These are phyloP conservation scores for Zosterops japonicus DNA, from an alignment of 2,113 vertebrate genomes.

Conservation along the genomic window DNA sequence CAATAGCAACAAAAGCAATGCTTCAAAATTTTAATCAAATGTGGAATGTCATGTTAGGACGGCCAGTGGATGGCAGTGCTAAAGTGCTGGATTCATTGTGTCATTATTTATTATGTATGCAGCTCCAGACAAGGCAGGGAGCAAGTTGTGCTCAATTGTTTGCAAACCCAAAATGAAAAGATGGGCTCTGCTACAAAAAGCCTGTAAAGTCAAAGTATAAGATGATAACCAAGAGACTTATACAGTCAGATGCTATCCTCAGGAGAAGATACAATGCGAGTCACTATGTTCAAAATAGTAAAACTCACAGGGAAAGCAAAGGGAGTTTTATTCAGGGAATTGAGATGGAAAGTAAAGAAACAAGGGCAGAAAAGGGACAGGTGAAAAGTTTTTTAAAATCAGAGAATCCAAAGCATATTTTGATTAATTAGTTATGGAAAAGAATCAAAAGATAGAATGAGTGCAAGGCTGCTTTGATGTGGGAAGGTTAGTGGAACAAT, in stretches of 20 bases:
- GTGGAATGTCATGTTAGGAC: neutral
- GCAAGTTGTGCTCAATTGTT: neutral
- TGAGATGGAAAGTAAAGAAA: neutral
- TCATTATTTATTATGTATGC: neutral
- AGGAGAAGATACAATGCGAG: neutral
- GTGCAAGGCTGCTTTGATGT: neutral
- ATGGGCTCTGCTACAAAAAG: neutral
- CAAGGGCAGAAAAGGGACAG: neutral
- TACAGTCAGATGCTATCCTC: neutral
- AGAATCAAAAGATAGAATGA: neutral
- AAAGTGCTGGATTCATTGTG: neutral
- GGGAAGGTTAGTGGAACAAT: neutral
- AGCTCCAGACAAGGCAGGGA: neutral
- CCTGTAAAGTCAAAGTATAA: neutral
- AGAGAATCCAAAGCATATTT: neutral
- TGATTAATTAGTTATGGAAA: neutral
- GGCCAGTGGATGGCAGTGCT: slow-evolving; percentile 13
- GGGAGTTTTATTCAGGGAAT: neutral
- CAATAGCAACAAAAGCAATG: neutral
- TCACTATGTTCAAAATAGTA: neutral
- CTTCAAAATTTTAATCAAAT: neutral
- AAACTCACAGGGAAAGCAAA: neutral
- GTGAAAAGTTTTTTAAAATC: neutral
- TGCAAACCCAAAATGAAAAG: neutral
- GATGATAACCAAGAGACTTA: neutral